Conservation (phyloP, 1,140 invertebrate species). For the Macrostomum lignano region DNA sequence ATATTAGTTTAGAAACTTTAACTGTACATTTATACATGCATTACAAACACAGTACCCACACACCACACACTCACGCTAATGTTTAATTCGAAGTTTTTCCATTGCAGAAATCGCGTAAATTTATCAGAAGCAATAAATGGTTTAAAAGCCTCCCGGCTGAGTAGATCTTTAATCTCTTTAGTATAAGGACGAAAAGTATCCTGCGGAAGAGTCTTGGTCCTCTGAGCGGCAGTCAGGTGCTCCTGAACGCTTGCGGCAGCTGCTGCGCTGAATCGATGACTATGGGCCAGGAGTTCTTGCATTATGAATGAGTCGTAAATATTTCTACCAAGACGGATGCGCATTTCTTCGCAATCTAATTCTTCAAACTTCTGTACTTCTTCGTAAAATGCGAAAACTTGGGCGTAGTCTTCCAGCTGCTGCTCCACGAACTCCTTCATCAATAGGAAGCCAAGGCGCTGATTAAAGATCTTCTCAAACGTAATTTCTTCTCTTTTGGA, state of each 20-base stretch:
- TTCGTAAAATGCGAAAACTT: constrained; percentile 94
- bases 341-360: constrained; percentile 74
- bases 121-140: constrained; percentile 50
- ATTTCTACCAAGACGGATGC: constrained; percentile 65
- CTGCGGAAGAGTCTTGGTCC: no score
- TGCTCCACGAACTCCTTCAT: no score
- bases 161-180: no score
- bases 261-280: no score
- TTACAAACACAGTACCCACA: not conserved
- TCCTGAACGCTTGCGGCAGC: no score
- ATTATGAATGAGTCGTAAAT: constrained; percentile 99
- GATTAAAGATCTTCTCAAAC: constrained; percentile 99
- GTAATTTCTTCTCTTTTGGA: constrained; percentile 94
- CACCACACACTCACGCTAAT: constrained; percentile 44
- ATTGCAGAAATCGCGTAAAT: constrained; percentile 97
- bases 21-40: no score
- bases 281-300: constrained; percentile 89
- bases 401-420: constrained; percentile 67
- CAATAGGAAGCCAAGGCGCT: no score
- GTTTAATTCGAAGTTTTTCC: constrained; percentile 98
- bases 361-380: constrained; percentile 95
- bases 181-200: no score
- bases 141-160: not conserved
- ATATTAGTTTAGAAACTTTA: no score
- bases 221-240: no score